Percentiles rank a stretch among this genome's conserved stretches.
phyloP scores from a whole-genome alignment of 2,888 invertebrate species.

The Escarpia spicata region DNA sequence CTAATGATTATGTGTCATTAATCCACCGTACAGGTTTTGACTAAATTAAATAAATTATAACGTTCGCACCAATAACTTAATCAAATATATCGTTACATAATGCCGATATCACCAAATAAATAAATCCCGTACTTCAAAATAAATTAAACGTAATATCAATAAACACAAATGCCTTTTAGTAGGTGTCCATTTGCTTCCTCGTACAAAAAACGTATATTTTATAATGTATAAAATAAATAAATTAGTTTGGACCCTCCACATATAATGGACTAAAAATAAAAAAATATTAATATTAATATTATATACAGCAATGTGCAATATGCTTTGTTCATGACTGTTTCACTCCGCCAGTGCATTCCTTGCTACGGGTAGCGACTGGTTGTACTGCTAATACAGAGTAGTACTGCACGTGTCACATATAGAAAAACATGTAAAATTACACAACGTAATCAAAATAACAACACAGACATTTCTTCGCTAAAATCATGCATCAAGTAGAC shows the following conservation, averaged over 20 bases:
- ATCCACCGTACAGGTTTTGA: background rate
- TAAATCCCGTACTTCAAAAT: background rate
- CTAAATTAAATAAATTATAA: background rate
- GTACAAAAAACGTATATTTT: background rate
- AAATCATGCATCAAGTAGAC: background rate
- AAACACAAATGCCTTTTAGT: background rate
- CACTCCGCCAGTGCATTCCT: background rate
- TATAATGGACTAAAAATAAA: background rate
- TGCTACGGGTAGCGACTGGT: background rate
- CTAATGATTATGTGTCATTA: background rate
- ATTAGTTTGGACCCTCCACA: background rate
- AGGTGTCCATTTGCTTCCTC: background rate
- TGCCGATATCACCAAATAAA: background rate
- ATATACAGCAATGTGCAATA: background rate
- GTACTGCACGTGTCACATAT: background rate
- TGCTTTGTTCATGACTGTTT: background rate
- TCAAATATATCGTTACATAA: background rate
- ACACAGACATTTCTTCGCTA: background rate
- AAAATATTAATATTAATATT: background rate
- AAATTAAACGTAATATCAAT: background rate
- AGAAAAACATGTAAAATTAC: background rate
- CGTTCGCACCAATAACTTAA: background rate
- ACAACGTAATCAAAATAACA: background rate
- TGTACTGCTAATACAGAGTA: background rate
- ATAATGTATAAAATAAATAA: conserved; percentile 6